phyloP scores from a whole-genome alignment of 2,797 vertebrate species.

The Apogon talboti region DNA sequence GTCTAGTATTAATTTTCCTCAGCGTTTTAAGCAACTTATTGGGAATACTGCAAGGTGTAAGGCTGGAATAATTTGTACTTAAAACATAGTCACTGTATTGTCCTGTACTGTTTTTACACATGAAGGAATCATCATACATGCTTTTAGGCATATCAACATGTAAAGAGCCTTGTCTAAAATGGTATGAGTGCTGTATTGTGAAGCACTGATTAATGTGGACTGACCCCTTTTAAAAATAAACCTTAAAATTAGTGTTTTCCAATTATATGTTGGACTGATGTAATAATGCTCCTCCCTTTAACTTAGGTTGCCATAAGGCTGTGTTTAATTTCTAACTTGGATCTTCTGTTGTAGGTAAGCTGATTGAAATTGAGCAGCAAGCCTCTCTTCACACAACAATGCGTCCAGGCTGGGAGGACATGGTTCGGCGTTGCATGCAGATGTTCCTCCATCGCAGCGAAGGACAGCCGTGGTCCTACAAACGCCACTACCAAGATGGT shows the following conservation, averaged over 20 bases:
- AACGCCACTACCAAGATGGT: constrained; percentile 98
- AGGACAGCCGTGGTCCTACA: constrained; percentile 95
- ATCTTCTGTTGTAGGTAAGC: constrained; percentile 86
- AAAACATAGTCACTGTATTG: no score
- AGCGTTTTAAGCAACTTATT: no score
- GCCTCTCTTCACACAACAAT: constrained; percentile 93
- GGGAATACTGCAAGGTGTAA: no score
- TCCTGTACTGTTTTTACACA: no score
- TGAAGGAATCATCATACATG: no score
- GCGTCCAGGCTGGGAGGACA: constrained; percentile 97
- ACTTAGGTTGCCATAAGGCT: background rate
- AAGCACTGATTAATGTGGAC: no score
- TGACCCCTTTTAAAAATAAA: no score
- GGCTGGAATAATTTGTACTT: no score
- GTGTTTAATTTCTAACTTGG: background rate
- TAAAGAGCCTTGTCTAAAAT: no score
- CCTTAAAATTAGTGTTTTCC: background rate
- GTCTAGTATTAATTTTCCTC: no score
- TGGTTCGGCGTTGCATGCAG: constrained; percentile 95
- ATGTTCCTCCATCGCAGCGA: constrained; percentile 95
- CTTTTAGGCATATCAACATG: no score
- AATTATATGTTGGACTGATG: background rate
- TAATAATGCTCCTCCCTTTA: background rate
- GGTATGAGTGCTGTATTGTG: no score
- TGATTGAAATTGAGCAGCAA: constrained; percentile 95